Evolutionary conservation across 2,888 invertebrate species (phyloP), one percentile per base, ranked within the genome.

Genomic region (Zaprionus lineosus): DNA sequence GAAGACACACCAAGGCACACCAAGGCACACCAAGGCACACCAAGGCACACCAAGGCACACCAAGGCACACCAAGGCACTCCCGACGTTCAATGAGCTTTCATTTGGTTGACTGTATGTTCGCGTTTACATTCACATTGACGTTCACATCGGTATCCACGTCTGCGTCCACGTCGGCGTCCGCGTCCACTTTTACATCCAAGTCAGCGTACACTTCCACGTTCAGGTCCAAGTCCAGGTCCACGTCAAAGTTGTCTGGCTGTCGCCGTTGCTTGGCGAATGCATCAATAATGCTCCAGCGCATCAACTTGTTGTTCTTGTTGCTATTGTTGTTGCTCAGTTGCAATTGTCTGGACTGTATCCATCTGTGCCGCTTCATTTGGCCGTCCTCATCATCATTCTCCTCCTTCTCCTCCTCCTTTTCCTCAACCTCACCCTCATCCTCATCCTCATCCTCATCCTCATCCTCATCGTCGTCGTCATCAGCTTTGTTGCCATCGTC

Each of bases 181-280:
- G 6, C 18, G 14, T 6, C 11, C 8, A 24, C 21, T n/a, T 1
- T 7, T 24, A 11, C 6, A 6, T 8, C 19, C 18, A 18, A 18
- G 21, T 37, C 8, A 7, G 18, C 16, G 21, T 43, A 16, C 40
- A 48, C 41, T 37, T 39, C 18, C 26, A 19, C 37, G 43, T 47
- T 41, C 48, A 34, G 19, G 47, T 59, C 65, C 65, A 41, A 31
- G 50, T 50, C 50, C 48, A 48, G 64, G 58, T 46, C 64, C 61
- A 83, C 76, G 67, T 83, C 84, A 83, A 72, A 75, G 74, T 48
- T 64, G 84, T 72, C 76, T 77, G 78, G 58, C 73, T 83, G 85
- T 79, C 79, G 83, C 62, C 60, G 66, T 63, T 61, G 78, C 77
- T 70, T 63, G 75, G 56, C 61, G 59, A 81, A 85, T 83, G 79